phyloP scores from a whole-genome alignment of 2,888 invertebrate genomes.

The Pherbina coryleti region DNA sequence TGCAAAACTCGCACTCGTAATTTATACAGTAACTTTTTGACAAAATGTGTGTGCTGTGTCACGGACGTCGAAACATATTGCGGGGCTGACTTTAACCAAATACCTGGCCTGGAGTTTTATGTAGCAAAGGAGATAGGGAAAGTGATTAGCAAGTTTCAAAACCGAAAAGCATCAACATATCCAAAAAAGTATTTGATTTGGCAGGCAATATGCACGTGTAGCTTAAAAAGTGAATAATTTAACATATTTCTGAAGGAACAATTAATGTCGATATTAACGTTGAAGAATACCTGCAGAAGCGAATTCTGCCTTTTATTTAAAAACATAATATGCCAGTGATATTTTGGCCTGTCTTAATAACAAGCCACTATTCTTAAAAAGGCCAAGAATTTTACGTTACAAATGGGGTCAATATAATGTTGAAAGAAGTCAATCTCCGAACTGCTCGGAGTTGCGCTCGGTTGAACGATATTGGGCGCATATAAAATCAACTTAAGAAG shows the following conservation, averaged over 20 bases:
- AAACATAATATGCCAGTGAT: background rate
- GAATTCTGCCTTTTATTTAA: no score
- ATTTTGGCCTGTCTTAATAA: conserved; percentile 4
- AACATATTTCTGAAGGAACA: background rate
- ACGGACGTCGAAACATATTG: no score
- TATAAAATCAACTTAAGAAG: background rate
- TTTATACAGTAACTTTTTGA: no score
- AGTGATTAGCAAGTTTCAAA: background rate
- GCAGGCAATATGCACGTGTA: background rate
- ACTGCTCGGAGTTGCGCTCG: background rate
- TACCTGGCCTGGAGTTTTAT: no score
- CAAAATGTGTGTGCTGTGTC: no score
- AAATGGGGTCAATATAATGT: background rate
- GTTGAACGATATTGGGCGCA: background rate
- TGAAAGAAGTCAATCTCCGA: no score
- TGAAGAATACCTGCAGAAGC: background rate
- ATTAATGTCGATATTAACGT: background rate
- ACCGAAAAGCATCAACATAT: background rate
- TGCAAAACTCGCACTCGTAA: no score
- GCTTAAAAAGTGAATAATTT: background rate
- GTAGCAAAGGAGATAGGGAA: no score
- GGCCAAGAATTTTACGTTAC: background rate
- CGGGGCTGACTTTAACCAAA: no score
- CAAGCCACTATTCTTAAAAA: background rate
- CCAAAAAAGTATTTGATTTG: conserved; percentile 4